Percentiles rank a stretch among this genome's conserved stretches.
Conservation (phyloP, 2,113 vertebrate genomes). For the Glaucidium brasilianum region DNA sequence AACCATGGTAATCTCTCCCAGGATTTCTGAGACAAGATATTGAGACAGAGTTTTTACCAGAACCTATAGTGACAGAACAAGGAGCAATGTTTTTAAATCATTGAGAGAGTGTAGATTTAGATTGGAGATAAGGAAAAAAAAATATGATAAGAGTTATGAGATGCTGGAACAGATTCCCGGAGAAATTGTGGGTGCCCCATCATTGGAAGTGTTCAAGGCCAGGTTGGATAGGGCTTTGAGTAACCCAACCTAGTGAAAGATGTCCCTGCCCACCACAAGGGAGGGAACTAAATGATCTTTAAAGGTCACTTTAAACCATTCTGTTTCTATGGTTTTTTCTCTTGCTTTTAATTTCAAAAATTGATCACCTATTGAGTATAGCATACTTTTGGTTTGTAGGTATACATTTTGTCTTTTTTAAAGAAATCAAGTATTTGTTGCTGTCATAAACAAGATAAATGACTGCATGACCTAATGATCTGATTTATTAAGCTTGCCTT, state of each 20-base stretch:
- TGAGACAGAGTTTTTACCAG: not conserved
- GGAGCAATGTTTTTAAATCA: not conserved
- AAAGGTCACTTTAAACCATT: not conserved
- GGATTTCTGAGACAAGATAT: not conserved
- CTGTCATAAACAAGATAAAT: not conserved
- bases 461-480: not conserved
- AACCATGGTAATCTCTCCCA: not conserved
- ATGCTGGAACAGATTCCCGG: not conserved
- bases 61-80: not conserved
- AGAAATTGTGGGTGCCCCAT: no score
- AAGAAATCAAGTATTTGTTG: not conserved
- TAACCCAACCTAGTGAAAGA: not conserved
- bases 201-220: not conserved
- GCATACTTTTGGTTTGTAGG: not conserved
- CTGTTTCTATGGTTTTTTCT: not conserved
- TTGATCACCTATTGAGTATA: not conserved
- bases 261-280: not conserved
- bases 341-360: not conserved
- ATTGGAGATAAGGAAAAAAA: not conserved
- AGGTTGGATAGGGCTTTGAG: not conserved
- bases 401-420: not conserved
- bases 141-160: accelerated
- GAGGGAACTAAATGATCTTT: not conserved
- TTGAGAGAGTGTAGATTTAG: not conserved
- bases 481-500: not conserved